Evolutionary conservation across 2,113 vertebrate species (phyloP).

Genomic region (Myotis brandtii): DNA sequence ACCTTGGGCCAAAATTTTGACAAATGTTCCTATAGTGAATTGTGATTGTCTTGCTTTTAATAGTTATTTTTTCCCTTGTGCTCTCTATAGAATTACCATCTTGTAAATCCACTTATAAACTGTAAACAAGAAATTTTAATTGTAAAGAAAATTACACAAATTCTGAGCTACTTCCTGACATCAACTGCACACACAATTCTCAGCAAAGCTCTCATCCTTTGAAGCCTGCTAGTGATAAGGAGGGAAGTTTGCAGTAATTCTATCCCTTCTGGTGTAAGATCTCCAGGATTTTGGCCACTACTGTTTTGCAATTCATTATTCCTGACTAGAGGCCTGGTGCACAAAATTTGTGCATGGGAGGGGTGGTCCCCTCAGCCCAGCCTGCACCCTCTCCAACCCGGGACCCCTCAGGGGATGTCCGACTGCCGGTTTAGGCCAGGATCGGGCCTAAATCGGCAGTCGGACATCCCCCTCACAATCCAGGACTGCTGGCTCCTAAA

Average conservation of each 20-base stretch:
- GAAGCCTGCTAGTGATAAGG: neutral
- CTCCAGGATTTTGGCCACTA: neutral
- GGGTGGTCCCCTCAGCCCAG: too few species aligned
- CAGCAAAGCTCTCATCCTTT: neutral
- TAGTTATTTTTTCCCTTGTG: conserved; percentile 43
- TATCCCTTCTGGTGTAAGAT: neutral
- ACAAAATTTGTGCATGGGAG: too few species aligned
- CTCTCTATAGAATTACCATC: conserved; percentile 50
- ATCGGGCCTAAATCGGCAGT: too few species aligned
- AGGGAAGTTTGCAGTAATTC: neutral
- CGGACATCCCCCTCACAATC: too few species aligned
- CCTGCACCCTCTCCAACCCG: too few species aligned
- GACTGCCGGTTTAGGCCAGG: too few species aligned
- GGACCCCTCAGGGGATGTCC: too few species aligned
- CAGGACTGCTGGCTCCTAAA: too few species aligned
- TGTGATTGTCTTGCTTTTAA: conserved; percentile 69
- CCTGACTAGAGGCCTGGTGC: neutral
- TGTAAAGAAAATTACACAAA: conserved; percentile 55
- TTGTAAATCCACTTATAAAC: conserved; percentile 52
- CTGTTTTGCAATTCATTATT: neutral
- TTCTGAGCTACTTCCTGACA: conserved; percentile 48
- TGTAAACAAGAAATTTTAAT: conserved; percentile 62
- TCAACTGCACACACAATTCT: neutral
- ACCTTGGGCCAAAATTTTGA: conserved; percentile 50
- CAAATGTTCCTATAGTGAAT: conserved; percentile 67